Evolutionary conservation across 2,797 vertebrate species (phyloP), one percentile per base, ranked within the genome.

Genomic region (Muscicapa comitata): DNA sequence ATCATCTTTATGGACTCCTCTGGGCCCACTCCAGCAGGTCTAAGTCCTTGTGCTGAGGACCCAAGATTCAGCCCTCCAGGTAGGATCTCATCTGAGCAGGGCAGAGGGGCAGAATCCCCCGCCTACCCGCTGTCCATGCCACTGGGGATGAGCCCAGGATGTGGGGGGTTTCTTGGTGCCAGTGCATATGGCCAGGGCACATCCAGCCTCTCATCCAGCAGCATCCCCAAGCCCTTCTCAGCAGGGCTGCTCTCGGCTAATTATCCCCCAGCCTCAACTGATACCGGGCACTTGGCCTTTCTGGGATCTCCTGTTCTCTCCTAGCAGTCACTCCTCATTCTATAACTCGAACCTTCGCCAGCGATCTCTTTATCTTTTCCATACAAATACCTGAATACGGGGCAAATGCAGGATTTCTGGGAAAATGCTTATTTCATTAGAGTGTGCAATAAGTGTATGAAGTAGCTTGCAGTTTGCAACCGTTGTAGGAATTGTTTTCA

Each of bases 401-500:
- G 99, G 99, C 95, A 99, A 98, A 97, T 98, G 98, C 92, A 99
- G 98, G 86, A 99, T 99, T 97, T 99, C 99, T 25, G 99, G 99
- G 96, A 99, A 99, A 97, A 99, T 98, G 66, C 96, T 99, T 95
- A 99, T 99, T 97, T 99, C 98, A 96, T 99, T 99, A 87, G 99
- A 99, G 97, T 99, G 99, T 72, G 99, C 98, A 33, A 98, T 98
- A 83, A 99, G 99, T 7, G 99, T 99, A 95, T 99, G 99, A 75
- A 99, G 98, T 51, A 98, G 98, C 97, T 99, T 99, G 97, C 99
- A 99, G 98, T 98, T 99, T 88, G 98, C 98, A 95, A 99, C 98
- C 1, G 99, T 99, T 83, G 99, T 99, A 55, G 99, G 99, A 97
- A 99, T 98, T 18, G 98, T 98, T 98, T 99, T 99, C 85, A 99